These are phyloP conservation scores for Ibycter americanus DNA, from an alignment of 2,797 vertebrate species.

Conservation along the genomic window DNA sequence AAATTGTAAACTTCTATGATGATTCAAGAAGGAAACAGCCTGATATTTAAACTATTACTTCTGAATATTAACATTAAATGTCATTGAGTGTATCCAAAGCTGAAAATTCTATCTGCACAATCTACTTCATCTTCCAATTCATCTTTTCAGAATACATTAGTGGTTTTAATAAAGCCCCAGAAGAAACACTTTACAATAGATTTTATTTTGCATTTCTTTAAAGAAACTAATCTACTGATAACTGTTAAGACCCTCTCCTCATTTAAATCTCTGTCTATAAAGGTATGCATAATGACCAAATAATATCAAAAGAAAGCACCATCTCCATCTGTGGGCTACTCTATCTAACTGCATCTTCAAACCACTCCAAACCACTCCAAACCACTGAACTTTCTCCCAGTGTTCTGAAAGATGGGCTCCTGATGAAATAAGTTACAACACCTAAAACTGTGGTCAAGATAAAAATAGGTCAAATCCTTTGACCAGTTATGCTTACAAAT, in stretches of 20 bases:
- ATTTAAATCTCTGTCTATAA: not conserved
- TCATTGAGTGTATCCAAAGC: not conserved
- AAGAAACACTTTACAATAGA: not conserved
- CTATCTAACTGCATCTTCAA: not conserved
- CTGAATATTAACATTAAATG: conserved; percentile 9
- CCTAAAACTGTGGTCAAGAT: not conserved
- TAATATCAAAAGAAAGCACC: not conserved
- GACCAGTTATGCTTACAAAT: not conserved
- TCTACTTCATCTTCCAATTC: not conserved
- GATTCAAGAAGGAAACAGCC: not conserved
- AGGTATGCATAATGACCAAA: not conserved
- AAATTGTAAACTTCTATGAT: not conserved
- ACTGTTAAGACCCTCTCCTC: not conserved
- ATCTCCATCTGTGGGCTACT: conserved; percentile 17
- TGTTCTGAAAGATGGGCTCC: not conserved
- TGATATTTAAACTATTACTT: not conserved
- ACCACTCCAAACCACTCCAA: not conserved
- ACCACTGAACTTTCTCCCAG: not conserved
- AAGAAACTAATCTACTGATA: not conserved
- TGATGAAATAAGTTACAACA: not conserved
- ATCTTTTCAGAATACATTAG: not conserved
- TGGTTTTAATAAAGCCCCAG: not conserved
- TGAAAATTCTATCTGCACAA: not conserved
- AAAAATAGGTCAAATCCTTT: not conserved
- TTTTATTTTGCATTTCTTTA: not conserved